phyloP scores from a whole-genome alignment of 1,140 invertebrate genomes.

The Drosophila sp. region DNA sequence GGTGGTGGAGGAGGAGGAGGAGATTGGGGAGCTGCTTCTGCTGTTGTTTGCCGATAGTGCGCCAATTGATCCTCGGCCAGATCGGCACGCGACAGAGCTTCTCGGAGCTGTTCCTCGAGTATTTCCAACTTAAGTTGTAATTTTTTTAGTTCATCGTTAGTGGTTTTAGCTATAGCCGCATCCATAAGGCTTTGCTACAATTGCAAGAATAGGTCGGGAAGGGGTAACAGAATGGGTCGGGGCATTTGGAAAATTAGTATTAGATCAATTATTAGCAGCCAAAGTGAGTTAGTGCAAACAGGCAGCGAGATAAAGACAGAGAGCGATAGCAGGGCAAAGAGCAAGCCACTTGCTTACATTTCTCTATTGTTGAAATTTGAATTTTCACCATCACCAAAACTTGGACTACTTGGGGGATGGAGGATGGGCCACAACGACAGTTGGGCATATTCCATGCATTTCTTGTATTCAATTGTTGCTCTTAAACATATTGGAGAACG shows the following conservation, averaged over 20 bases:
- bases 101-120: constrained; percentile 75
- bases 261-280: constrained; percentile 55
- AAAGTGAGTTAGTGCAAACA: constrained; percentile 36
- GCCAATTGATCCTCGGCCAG: constrained; percentile 72
- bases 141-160: constrained; percentile 83
- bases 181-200: constrained; percentile 82
- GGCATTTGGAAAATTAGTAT: constrained; percentile 55
- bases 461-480: constrained; percentile 46
- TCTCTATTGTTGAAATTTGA: constrained; percentile 22
- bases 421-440: constrained; percentile 27
- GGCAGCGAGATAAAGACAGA: constrained; percentile 1
- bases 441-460: constrained; percentile 54
- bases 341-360: constrained; percentile 66
- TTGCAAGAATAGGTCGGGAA: constrained; percentile 50
- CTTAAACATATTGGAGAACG: constrained; percentile 70
- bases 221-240: constrained; percentile 22
- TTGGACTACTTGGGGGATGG: not conserved
- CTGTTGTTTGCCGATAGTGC: constrained; percentile 40
- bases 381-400: constrained; percentile 40
- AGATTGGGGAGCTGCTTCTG: constrained; percentile 25
- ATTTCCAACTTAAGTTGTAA: constrained; percentile 82
- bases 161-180: constrained; percentile 81
- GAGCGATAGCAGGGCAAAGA: constrained; percentile 21
- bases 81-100: constrained; percentile 67
- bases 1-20: constrained; percentile 55